A percentile compares a stretch with the other conserved stretches of the same genome.
These are phyloP conservation scores for Plestiodon gilberti DNA, from an alignment of 2,113 vertebrate genomes.

Conservation along the genomic window DNA sequence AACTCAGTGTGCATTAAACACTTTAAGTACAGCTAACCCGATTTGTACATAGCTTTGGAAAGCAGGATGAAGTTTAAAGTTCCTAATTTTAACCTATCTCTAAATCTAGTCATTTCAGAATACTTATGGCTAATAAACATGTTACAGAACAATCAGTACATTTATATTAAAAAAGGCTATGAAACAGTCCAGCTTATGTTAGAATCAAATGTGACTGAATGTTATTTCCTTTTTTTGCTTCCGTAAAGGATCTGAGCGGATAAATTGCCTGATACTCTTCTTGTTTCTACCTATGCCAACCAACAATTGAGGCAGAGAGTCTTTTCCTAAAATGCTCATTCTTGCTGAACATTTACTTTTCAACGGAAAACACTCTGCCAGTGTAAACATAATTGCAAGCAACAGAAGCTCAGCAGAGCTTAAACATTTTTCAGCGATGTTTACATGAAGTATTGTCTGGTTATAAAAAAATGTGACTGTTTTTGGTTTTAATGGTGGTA, in stretches of 20 bases:
- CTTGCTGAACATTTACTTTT: constrained; percentile 60
- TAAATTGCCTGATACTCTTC: constrained; percentile 43
- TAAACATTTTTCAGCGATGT: constrained; percentile 59
- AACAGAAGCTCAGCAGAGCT: constrained; percentile 65
- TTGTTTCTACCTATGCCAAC: constrained; percentile 51
- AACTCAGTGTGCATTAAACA: neutral
- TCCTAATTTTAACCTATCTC: neutral
- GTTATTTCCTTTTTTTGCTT: constrained; percentile 27
- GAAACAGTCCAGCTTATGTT: constrained; percentile 50
- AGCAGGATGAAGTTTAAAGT: neutral
- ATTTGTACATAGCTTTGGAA: neutral
- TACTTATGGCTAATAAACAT: neutral
- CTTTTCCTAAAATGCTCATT: constrained; percentile 56
- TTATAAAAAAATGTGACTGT: constrained; percentile 54
- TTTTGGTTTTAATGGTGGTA: constrained; percentile 61
- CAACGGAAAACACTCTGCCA: constrained; percentile 46
- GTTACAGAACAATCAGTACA: neutral
- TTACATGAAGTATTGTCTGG: constrained; percentile 59
- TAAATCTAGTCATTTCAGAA: constrained; percentile 35
- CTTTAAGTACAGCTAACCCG: neutral
- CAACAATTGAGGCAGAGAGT: constrained; percentile 48
- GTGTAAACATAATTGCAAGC: constrained; percentile 61
- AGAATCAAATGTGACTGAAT: constrained; percentile 60
- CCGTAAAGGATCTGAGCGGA: constrained; percentile 44
- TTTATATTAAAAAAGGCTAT: constrained; percentile 38